phyloP scores from a whole-genome alignment of 2,113 vertebrate species.

The Dicrurus megarhynchus region DNA sequence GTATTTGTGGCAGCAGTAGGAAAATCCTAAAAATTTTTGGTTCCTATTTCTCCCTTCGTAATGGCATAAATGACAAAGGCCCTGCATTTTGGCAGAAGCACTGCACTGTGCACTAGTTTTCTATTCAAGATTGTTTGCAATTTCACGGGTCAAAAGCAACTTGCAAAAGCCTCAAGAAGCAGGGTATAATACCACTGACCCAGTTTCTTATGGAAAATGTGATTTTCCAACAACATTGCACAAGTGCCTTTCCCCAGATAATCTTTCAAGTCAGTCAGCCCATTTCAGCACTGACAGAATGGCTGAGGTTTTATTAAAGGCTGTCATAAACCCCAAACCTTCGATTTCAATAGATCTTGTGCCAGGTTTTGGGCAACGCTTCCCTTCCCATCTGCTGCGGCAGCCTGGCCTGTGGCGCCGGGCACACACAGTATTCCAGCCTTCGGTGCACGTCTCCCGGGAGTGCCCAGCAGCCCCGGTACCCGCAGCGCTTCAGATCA shows the following conservation, averaged over 20 bases:
- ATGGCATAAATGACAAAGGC: background rate
- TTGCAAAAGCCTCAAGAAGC: background rate
- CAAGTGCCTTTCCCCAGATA: background rate
- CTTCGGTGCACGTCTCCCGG: accelerated
- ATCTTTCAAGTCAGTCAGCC: background rate
- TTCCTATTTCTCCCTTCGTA: background rate
- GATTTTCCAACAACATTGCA: background rate
- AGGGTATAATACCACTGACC: background rate
- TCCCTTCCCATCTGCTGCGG: too few relatives aligned
- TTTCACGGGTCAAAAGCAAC: background rate
- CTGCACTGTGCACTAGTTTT: background rate
- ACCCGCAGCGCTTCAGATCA: accelerated
- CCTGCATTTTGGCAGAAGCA: background rate
- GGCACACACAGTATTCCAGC: accelerated
- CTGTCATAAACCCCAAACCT: background rate
- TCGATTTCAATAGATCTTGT: background rate
- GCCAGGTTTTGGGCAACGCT: background rate
- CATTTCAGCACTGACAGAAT: accelerated
- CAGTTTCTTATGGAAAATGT: background rate
- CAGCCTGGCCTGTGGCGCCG: background rate
- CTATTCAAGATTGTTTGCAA: background rate
- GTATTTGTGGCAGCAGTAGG: background rate
- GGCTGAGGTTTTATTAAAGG: background rate
- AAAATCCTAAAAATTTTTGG: background rate
- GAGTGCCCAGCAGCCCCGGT: accelerated